Evolutionary conservation across 2,113 vertebrate genomes (phyloP), one percentile per base, ranked within the genome.

Genomic region (Castor canadensis): DNA sequence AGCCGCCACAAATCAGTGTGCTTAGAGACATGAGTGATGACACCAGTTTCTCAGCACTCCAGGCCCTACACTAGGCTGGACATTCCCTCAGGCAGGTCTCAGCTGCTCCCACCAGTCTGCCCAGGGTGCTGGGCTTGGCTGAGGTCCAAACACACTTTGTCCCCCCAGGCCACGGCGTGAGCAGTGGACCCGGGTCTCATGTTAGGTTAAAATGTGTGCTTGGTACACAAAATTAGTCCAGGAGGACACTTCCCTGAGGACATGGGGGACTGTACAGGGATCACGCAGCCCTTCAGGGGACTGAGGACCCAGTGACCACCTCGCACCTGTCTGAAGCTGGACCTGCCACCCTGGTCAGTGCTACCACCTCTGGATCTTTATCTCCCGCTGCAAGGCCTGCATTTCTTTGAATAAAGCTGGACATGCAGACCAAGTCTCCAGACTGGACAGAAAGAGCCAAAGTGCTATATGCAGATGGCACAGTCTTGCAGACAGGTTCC

Each of bases 201-300:
- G 38, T 66, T 43, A 38, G 13, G 9, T 0, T 71, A 40, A 72
- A 40, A 28, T 17, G 16, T 35, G 7, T 2, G 19, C 28, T 52
- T 47, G 11, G 43, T 6, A 11, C 8, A 43, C 35, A 22, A 40
- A 10, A 26, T 38, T 5, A 62, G 6, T 35, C n/a, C 47, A 35
- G 82, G 52, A 69, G n/a, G 19, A 54, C 0, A 9, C 32, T 24
- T 20, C 32, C 26, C 64, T 6, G 35, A 20, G 66, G 67, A 54
- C 52, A 20, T 10, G 5, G 0, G n/a, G 69, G 20, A 32, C 0
- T 0, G 24, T 24, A 1, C 8, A 9, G 13, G n/a, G 32, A 1
- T 32, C 38, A 12, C 49, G 5, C 11, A 3, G 1, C 1, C 3
- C 13, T 1, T n/a, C 67, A 24, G 47, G 49, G 47, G 35, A 9